Evolutionary conservation across 2,797 vertebrate genomes (phyloP).

Genomic region (Coilia nasus): DNA sequence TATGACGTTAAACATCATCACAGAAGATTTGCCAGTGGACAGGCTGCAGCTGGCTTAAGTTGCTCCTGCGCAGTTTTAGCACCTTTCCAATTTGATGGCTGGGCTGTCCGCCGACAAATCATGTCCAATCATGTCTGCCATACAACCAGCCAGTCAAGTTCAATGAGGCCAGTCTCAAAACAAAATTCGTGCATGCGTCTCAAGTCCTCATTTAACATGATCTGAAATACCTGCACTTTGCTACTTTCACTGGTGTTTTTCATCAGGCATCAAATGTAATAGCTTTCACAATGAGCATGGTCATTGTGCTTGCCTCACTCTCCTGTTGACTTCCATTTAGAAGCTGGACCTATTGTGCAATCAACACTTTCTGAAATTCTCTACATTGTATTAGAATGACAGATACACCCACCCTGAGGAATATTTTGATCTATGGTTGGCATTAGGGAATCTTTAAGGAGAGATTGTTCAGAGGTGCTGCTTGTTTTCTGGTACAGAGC

Average conservation of each 20-base stretch:
- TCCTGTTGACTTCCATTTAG: background rate
- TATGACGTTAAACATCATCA: too few species aligned
- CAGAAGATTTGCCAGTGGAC: too few species aligned
- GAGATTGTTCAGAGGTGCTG: background rate
- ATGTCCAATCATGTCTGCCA: too few species aligned
- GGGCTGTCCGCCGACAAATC: too few species aligned
- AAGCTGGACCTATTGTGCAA: background rate
- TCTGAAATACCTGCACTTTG: background rate
- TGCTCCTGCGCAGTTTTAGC: too few species aligned
- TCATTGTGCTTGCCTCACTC: background rate
- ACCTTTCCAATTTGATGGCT: too few species aligned
- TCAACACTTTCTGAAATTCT: background rate
- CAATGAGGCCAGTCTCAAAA: background rate
- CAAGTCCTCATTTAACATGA: background rate
- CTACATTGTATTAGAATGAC: background rate
- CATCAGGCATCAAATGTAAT: background rate
- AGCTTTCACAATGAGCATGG: background rate
- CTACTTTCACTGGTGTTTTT: background rate
- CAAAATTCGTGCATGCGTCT: background rate
- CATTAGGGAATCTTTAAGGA: background rate
- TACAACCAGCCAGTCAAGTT: background rate
- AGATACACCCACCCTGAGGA: background rate
- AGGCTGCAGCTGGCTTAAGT: too few species aligned
- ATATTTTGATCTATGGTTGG: background rate
- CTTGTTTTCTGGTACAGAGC: slow-evolving; percentile 1